A percentile compares a stretch with the other conserved stretches of the same genome.
Conservation (phyloP, 2,113 vertebrate genomes). For the Sebastes schlegelii region DNA sequence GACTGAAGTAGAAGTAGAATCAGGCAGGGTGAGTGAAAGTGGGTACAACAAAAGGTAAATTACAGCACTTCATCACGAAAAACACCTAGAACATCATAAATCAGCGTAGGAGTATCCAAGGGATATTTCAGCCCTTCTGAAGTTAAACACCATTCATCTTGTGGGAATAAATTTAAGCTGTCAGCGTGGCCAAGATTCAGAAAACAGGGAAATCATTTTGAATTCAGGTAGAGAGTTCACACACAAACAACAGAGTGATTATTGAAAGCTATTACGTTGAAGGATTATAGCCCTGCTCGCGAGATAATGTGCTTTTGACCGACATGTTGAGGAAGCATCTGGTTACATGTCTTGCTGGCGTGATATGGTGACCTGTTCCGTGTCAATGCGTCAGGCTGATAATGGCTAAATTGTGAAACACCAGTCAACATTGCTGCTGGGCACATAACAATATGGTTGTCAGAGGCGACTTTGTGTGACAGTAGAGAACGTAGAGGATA, state of each 20-base stretch:
- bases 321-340: background rate
- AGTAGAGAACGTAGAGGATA: slow-evolving; percentile 29
- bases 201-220: slow-evolving; percentile 15
- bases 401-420: slow-evolving; percentile 12
- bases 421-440: background rate
- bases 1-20: slow-evolving; percentile 28
- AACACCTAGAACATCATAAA: slow-evolving; percentile 26
- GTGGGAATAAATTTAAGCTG: slow-evolving; percentile 23
- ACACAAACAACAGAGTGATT: slow-evolving; percentile 6
- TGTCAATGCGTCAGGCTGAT: slow-evolving; percentile 25
- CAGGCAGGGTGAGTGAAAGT: slow-evolving; percentile 40
- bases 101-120: slow-evolving; percentile 24
- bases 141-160: slow-evolving; percentile 54
- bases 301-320: slow-evolving; percentile 14
- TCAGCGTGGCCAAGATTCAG: slow-evolving; percentile 14
- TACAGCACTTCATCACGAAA: slow-evolving; percentile 47
- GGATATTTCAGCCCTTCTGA: slow-evolving; percentile 36
- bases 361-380: slow-evolving; percentile 31
- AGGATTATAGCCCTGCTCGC: background rate
- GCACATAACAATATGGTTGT: slow-evolving; percentile 53
- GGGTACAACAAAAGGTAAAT: slow-evolving; percentile 60
- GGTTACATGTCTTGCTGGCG: slow-evolving; percentile 20
- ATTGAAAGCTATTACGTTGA: slow-evolving; percentile 23
- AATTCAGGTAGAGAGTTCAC: slow-evolving; percentile 1
- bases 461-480: slow-evolving; percentile 26